Evolutionary conservation across 2,888 invertebrate species (phyloP), one percentile per base, ranked within the genome.

Genomic region (Scrobipalpa atriplicella): DNA sequence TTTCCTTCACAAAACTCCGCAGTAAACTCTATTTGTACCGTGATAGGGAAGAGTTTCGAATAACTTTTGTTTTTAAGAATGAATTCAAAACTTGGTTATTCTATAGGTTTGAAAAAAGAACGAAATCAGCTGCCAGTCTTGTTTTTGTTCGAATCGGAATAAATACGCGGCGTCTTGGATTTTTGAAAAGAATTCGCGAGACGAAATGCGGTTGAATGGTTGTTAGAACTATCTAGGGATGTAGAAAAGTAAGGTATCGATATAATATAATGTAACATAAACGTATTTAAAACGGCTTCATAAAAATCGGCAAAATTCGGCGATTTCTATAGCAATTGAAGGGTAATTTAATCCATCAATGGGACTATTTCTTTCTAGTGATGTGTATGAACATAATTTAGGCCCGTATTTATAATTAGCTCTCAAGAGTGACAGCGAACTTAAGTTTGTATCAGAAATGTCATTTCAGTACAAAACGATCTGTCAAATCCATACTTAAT

Each of bases 141-240:
- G 41, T 82, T 77, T 80, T 86, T 86, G 85, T 89, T 86, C 83
- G 85, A 64, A 83, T 83, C 73, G 78, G 75, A 86, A 86, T 86
- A 85, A 86, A 86, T 84, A 86, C 84, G 78, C 47, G 21, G 11
- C 76, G 71, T 87, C 87, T 89, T 83, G 76, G 80, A 85, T 82
- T 70, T 86, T 87, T 89, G 82, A 77, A 80, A 86, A 83, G 80
- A 84, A 88, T 90, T 90, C 77, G 89, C 90, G 80, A 86, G 83
- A 83, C 83, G 84, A 81, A 86, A 87, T 86, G 86, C 83, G 85
- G 87, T 87, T 86, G 81, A 82, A 83, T 85, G 77, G 78, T 84
- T 86, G 81, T 83, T 84, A 82, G 79, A 79, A 73, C 72, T 72
- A 62, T 73, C 68, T 81, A 58, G 85, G 54, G 76, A 78, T 68